Percentiles rank a stretch among this genome's conserved stretches.
phyloP scores from a whole-genome alignment of 2,797 vertebrate genomes.

The Philypnodon macrostomus region DNA sequence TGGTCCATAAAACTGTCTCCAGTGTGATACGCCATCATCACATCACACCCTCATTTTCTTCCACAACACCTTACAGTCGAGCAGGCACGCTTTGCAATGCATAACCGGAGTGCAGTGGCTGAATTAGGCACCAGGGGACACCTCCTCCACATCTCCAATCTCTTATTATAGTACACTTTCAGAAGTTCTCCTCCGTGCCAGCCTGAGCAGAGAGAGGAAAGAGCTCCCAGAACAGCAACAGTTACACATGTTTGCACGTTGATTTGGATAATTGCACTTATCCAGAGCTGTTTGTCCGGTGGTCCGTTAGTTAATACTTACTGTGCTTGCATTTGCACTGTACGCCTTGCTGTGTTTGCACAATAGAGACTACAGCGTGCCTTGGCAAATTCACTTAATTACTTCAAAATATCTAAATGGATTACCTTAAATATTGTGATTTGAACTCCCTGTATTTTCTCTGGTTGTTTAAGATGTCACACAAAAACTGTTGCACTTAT shows the following conservation, averaged over 20 bases:
- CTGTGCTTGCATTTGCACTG: conserved; percentile 9
- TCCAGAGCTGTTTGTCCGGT: conserved; percentile 26
- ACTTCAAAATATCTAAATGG: too few species aligned
- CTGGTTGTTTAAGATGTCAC: too few species aligned
- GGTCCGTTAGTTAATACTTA: too few species aligned
- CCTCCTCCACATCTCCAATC: conserved; percentile 40
- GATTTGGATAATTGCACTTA: conserved; percentile 6
- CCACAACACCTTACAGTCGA: conserved; percentile 63
- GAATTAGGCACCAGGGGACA: conserved; percentile 59
- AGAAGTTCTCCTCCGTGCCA: conserved; percentile 31
- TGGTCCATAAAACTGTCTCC: conserved; percentile 60
- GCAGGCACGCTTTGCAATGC: conserved; percentile 57
- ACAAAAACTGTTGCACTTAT: too few species aligned
- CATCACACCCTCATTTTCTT: conserved; percentile 59
- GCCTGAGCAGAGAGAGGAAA: conserved; percentile 42
- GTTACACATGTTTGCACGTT: conserved; percentile 22
- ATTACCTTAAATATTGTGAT: too few species aligned
- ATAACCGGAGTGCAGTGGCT: conserved; percentile 42
- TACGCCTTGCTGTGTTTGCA: conserved; percentile 28
- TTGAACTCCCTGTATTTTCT: too few species aligned
- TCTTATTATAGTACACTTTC: conserved; percentile 55
- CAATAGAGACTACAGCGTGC: too few species aligned
- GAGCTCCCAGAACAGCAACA: conserved; percentile 20
- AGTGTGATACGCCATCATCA: conserved; percentile 54
- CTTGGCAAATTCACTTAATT: too few species aligned